Percentiles rank a stretch among this genome's conserved stretches.
Evolutionary conservation across 1,140 invertebrate species (phyloP).

Genomic region (Notospermus geniculatus): DNA sequence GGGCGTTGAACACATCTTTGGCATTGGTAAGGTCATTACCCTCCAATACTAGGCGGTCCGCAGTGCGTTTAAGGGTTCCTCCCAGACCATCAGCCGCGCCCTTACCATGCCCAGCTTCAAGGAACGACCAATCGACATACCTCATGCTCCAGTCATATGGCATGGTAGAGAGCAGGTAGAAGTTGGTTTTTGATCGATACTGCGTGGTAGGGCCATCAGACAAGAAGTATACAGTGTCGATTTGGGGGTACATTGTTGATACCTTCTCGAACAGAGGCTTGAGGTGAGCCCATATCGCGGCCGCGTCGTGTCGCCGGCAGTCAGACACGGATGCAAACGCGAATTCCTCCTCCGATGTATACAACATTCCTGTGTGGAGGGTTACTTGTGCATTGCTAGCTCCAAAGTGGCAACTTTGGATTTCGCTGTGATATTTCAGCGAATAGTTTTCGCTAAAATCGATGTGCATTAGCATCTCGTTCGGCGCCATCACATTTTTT

Average conservation of each 20-base stretch:
- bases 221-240: constrained; percentile 11
- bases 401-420: constrained; percentile 27
- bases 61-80: constrained; percentile 47
- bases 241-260: background rate
- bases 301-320: constrained; percentile 11
- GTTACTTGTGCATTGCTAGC: too few relatives aligned
- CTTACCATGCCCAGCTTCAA: constrained; percentile 56
- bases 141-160: constrained; percentile 8
- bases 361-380: too few relatives aligned
- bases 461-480: constrained; percentile 12
- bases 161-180: constrained; percentile 6
- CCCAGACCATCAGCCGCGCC: constrained; percentile 55
- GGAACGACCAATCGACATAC: constrained; percentile 47
- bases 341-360: background rate
- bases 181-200: constrained; percentile 13
- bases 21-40: too few relatives aligned
- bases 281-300: constrained; percentile 16
- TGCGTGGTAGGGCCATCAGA: too few relatives aligned
- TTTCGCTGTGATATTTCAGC: constrained; percentile 19
- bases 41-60: too few relatives aligned
- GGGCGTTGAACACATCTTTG: too few relatives aligned
- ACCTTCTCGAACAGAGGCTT: constrained; percentile 7
- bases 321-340: constrained; percentile 13
- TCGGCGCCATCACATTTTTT: background rate
- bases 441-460: constrained; percentile 26